Percentiles rank a stretch among this genome's conserved stretches.
These are phyloP conservation scores for Liparis tanakae DNA, from an alignment of 2,797 vertebrate genomes.

Conservation along the genomic window DNA sequence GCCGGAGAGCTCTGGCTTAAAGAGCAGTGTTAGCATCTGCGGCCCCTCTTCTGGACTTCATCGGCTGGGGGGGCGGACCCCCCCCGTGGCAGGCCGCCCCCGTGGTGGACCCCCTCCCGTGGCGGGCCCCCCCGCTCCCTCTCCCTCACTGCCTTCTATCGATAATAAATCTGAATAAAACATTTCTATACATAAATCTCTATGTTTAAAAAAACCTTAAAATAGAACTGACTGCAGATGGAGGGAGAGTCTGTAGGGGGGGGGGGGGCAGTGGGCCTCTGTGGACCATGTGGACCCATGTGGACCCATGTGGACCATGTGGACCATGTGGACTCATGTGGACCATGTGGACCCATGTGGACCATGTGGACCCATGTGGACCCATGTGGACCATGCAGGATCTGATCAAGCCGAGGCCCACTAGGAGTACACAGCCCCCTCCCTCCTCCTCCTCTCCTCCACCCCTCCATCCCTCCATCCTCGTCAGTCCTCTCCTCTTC, in stretches of 20 bases:
- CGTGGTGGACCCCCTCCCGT: conserved; percentile 16
- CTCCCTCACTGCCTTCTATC: conserved; percentile 84
- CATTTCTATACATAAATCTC: conserved; percentile 89
- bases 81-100: conserved; percentile 64
- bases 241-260: conserved; percentile 59
- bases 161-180: conserved; percentile 89
- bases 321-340: not conserved
- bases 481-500: conserved; percentile 88
- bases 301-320: no score
- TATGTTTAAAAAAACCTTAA: conserved; percentile 83
- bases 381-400: conserved; percentile 18
- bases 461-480: conserved; percentile 71
- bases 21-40: conserved; percentile 85
- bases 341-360: not conserved
- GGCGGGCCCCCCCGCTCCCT: conserved; percentile 76
- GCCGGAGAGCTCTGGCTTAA: conserved; percentile 72
- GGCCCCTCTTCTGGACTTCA: conserved; percentile 75
- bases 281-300: no score
- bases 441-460: conserved; percentile 52
- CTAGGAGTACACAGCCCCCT: conserved; percentile 38
- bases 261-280: conserved; percentile 5
- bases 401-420: conserved; percentile 45
- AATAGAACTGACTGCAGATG: conserved; percentile 84
- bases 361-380: not conserved
- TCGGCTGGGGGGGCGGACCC: conserved; percentile 48